A percentile compares a stretch with the other conserved stretches of the same genome.
These are phyloP conservation scores for Caenorhabditis inopinata DNA, from an alignment of 1,140 invertebrate genomes.

Conservation along the genomic window DNA sequence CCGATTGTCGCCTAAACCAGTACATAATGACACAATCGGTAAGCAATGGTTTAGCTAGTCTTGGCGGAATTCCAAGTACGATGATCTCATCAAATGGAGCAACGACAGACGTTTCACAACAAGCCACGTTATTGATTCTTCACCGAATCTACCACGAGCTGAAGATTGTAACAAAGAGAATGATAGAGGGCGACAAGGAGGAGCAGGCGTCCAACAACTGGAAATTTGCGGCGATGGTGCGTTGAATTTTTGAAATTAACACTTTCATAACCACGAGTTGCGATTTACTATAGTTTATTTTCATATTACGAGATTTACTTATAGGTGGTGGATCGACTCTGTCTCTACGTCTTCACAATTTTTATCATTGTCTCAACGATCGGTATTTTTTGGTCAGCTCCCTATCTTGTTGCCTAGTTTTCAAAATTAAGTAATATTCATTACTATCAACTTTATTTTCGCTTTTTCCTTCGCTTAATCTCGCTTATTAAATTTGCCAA, in stretches of 20 bases:
- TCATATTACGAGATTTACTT: background rate
- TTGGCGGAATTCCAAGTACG: conserved; percentile 19
- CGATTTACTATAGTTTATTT: background rate
- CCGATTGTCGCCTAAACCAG: conserved; percentile 59
- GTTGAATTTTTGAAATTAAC: background rate
- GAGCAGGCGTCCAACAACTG: conserved; percentile 68
- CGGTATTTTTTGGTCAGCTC: conserved; percentile 63
- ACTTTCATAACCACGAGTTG: background rate
- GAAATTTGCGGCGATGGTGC: conserved; percentile 69
- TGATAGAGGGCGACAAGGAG: conserved; percentile 65
- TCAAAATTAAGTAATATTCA: background rate
- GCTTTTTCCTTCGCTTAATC: background rate
- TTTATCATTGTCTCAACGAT: conserved; percentile 68
- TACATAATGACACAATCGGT: conserved; percentile 48
- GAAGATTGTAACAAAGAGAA: conserved; percentile 64
- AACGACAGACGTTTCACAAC: conserved; percentile 52
- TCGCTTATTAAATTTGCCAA: too few relatives aligned
- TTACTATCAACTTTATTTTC: background rate
- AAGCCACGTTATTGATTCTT: conserved; percentile 56
- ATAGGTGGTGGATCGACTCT: conserved; percentile 69
- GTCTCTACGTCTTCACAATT: conserved; percentile 68
- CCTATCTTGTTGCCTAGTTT: conserved; percentile 56
- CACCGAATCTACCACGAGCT: conserved; percentile 62
- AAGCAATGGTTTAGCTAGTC: conserved; percentile 35
- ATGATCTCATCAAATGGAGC: conserved; percentile 22